A percentile compares a stretch with the other conserved stretches of the same genome.
phyloP scores from a whole-genome alignment of 2,888 invertebrate species.

The Thymelicus lineola region DNA sequence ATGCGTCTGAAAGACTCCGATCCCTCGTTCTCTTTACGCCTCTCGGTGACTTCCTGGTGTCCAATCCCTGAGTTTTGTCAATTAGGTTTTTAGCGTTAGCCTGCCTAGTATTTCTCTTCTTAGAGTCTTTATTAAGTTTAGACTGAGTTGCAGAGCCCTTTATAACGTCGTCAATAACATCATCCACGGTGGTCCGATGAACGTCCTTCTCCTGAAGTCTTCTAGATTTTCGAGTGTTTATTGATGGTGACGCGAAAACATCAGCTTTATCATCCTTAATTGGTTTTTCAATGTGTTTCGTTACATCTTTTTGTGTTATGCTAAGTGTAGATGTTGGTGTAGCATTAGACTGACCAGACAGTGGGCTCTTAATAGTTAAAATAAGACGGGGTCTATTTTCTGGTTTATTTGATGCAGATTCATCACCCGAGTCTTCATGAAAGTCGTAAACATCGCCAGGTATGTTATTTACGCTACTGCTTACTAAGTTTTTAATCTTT shows the following conservation, averaged over 20 bases:
- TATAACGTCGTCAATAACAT: constrained; percentile 95
- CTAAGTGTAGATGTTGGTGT: constrained; percentile 73
- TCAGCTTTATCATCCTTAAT: constrained; percentile 81
- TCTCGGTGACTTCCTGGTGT: constrained; percentile 87
- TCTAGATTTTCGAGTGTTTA: constrained; percentile 92
- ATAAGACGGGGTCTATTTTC: constrained; percentile 90
- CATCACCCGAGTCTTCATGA: constrained; percentile 95
- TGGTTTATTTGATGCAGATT: constrained; percentile 78
- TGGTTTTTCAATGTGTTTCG: constrained; percentile 61
- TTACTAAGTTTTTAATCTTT: constrained; percentile 74
- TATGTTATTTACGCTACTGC: constrained; percentile 84
- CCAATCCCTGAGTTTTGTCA: constrained; percentile 59
- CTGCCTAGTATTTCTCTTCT: constrained; percentile 85
- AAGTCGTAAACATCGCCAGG: constrained; percentile 95
- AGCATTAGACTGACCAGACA: constrained; percentile 71
- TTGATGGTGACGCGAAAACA: constrained; percentile 87
- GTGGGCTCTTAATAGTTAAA: constrained; percentile 91
- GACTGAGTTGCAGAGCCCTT: constrained; percentile 82
- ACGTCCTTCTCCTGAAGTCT: constrained; percentile 92
- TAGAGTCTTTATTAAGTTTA: constrained; percentile 60
- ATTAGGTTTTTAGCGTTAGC: constrained; percentile 63
- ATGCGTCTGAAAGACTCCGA: constrained; percentile 87
- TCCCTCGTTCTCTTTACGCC: constrained; percentile 86
- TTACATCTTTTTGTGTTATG: constrained; percentile 68
- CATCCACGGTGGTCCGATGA: constrained; percentile 92